Base-by-base conservation (phyloP, 2,888 invertebrate genomes). In the Agonopterix alstromeriana region DNA sequence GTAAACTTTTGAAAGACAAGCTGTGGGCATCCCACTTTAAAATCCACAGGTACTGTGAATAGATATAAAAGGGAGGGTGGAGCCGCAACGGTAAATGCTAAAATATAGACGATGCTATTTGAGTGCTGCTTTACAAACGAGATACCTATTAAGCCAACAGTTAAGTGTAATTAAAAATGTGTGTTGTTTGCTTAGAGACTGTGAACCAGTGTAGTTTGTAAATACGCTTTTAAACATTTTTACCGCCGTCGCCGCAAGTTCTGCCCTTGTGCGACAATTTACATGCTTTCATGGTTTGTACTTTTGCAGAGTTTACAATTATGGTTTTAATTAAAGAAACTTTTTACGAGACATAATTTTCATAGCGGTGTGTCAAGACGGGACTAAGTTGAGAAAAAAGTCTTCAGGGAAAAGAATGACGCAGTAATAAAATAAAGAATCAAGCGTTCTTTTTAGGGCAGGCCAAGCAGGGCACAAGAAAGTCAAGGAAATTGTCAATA, bases 1-100 rank as follows among this genome's bases (percentile, higher is more conserved):
- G 67, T 67, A 64, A 70, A 73, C 71, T 77, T 80, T 76, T 79
- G 70, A 84, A 82, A 82, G 73, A 80, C 72, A 76, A 70, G 75
- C 69, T 64, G 68, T 66, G 72, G 70, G 68, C 70, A 66, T 63
- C 64, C 63, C 55, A 70, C 70, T 81, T 79, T 67, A 65, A 70
- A 67, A 68, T 67, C 67, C 55, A 64, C 70, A 63, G 65, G 67
- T 63, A 64, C 61, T 68, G 66, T 69, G 59, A 66, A 67, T 61
- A 64, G 63, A 61, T 61, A 61, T 60, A 61, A 62, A 64, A 62
- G 36, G 47, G 35, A 35, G 45, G 45, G 27, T 27, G 27, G 35
- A 27, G 27, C 27, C 27, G 27, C 27, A 27, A 27, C 36, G 14
- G 40, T 46, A 46, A 46, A n/a, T 45, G 11, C 17, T 8, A 8